Evolutionary conservation across 2,888 invertebrate species (phyloP), one percentile per base, ranked within the genome.

Genomic region (Conchocele bisecta): DNA sequence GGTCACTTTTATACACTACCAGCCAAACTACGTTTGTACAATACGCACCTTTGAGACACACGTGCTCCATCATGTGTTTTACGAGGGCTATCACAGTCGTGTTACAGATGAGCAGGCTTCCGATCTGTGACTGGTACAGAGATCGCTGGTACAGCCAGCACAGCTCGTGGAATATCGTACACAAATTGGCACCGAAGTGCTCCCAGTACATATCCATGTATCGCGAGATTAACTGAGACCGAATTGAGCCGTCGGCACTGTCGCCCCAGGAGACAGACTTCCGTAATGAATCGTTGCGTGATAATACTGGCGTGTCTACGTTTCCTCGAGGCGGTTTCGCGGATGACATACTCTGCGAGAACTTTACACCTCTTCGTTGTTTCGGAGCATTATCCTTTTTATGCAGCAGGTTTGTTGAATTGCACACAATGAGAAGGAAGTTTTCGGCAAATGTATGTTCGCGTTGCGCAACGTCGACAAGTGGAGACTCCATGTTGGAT

Each of bases 191-290:
- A 15, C 87, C 88, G 67, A 89, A 87, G 61, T 84, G 82, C 57
- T 81, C 82, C 90, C 90, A 90, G 66, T 90, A 73, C 37, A 83
- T 73, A 46, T 89, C 88, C 83, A 89, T 82, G 81, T 90, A 90
- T 48, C 83, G 82, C 15, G 81, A 72, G 9, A 67, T 71, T 15
- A 89, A 82, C 63, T 88, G 86, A 42, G 82, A 78, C 28, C 86
- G 83, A 24, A 89, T 85, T 11, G 87, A 83, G 31, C 81, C 82
- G 56, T 90, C 88, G 11, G 84, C 88, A 35, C 88, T 85, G 66
- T 90, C 90, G 3, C 89, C 88, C 90, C 90, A 91, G 3, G 90
- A 89, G 17, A 91, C 90, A 31, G 88, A 86, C 60, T 89, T 89
- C 13, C 88, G 77, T 46, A 86, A 82, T 1, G 88, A 86, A 68